phyloP scores from a whole-genome alignment of 2,888 invertebrate genomes.

The Apotomis betuletana region DNA sequence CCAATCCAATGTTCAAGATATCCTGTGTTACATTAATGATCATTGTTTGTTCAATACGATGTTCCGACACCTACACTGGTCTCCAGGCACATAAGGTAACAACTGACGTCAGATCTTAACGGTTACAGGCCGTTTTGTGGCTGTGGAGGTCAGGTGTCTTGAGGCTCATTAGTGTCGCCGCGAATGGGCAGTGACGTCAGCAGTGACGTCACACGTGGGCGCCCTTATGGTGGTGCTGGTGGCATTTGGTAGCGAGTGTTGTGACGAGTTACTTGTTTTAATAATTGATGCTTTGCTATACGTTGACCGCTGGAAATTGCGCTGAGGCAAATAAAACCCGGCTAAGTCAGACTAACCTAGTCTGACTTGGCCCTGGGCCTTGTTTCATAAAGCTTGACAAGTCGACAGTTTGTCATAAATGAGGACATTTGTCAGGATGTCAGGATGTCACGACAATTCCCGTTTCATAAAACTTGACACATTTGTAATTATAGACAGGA shows the following conservation, averaged over 20 bases:
- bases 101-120: background rate
- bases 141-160: background rate
- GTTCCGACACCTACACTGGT: constrained; percentile 12
- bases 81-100: background rate
- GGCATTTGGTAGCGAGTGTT: background rate
- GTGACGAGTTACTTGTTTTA: background rate
- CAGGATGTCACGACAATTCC: too few relatives aligned
- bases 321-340: too few relatives aligned
- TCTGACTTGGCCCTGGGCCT: too few relatives aligned
- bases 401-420: too few relatives aligned
- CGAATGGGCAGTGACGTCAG: constrained; percentile 28
- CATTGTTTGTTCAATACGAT: background rate
- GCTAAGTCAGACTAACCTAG: too few relatives aligned
- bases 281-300: background rate
- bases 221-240: constrained; percentile 2
- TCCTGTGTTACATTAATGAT: background rate
- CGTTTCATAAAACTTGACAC: too few relatives aligned
- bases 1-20: background rate
- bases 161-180: constrained; percentile 1
- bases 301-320: too few relatives aligned
- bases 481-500: too few relatives aligned
- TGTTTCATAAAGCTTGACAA: too few relatives aligned
- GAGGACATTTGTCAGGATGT: too few relatives aligned
- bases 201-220: constrained; percentile 29
- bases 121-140: background rate